Percentiles rank a stretch among this genome's conserved stretches.
Conservation (phyloP, 2,888 invertebrate species). For the Trachelus stipa region DNA sequence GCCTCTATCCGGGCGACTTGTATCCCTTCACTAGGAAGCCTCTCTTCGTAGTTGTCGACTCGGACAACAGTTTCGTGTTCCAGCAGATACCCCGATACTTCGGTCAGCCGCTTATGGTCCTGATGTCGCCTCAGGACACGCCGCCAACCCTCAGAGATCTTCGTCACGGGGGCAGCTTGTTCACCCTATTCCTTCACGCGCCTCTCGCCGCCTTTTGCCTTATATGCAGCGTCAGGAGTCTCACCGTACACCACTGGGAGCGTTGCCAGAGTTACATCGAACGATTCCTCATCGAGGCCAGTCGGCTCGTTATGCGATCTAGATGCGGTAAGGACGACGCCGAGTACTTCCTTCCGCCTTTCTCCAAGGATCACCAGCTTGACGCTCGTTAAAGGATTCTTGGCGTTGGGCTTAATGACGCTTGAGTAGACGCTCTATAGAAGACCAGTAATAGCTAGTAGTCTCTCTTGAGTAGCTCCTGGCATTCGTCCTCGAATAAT, state of each 20-base stretch:
- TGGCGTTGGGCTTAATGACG: not conserved
- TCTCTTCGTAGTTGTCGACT: slow-evolving; percentile 93
- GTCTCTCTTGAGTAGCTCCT: not conserved
- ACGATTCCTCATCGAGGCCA: slow-evolving; percentile 89
- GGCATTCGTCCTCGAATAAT: not conserved
- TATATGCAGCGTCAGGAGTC: slow-evolving; percentile 87
- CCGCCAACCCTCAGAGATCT: slow-evolving; percentile 85
- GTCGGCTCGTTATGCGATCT: slow-evolving; percentile 83
- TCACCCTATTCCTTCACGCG: slow-evolving; percentile 95
- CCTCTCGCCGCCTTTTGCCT: slow-evolving; percentile 93
- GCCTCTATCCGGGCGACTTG: slow-evolving; percentile 93
- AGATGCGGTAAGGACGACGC: slow-evolving; percentile 77
- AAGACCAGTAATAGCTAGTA: not conserved
- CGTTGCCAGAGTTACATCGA: slow-evolving; percentile 89
- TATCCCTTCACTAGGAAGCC: slow-evolving; percentile 94
- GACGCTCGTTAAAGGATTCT: not conserved
- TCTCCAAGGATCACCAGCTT: not conserved
- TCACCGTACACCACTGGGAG: slow-evolving; percentile 91
- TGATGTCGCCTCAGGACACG: slow-evolving; percentile 93
- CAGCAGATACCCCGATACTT: slow-evolving; percentile 92
- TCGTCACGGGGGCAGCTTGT: slow-evolving; percentile 89
- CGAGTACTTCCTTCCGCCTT: slow-evolving; percentile 45
- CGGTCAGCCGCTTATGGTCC: slow-evolving; percentile 91
- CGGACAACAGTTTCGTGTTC: slow-evolving; percentile 94
- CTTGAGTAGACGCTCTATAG: not conserved